A percentile compares a stretch with the other conserved stretches of the same genome.
These are phyloP conservation scores for Parthenolecanium corni DNA, from an alignment of 2,888 invertebrate species.

Conservation along the genomic window DNA sequence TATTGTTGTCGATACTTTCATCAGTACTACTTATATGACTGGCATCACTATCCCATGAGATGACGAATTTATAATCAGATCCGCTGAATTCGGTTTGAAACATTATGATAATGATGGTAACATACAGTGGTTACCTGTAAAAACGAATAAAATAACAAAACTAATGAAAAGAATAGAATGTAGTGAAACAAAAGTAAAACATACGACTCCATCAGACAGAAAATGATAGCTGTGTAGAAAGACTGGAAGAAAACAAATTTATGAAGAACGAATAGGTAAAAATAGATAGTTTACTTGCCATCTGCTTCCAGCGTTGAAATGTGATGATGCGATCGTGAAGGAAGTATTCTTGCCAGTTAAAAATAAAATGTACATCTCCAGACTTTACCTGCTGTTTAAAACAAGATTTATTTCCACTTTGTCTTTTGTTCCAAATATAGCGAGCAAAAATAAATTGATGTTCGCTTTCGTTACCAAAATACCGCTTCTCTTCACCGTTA, in stretches of 20 bases:
- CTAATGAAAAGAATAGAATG: background rate
- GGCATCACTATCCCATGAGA: slow-evolving; percentile 8
- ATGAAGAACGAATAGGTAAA: background rate
- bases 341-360: background rate
- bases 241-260: background rate
- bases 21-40: background rate
- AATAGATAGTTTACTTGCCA: background rate
- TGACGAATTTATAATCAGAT: slow-evolving; percentile 8
- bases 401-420: background rate
- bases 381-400: slow-evolving; percentile 7
- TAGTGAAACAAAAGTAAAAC: background rate
- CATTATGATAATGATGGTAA: background rate
- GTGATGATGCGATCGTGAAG: background rate
- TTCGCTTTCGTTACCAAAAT: background rate
- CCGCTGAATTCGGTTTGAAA: slow-evolving; percentile 14
- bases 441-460: slow-evolving; percentile 8
- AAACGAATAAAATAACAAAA: background rate
- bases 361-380: slow-evolving; percentile 9
- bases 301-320: slow-evolving; percentile 9
- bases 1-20: background rate
- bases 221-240: background rate
- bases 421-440: slow-evolving; percentile 11
- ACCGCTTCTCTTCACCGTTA: background rate
- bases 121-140: too few species aligned
- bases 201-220: background rate